Evolutionary conservation across 2,888 invertebrate species (phyloP), one percentile per base, ranked within the genome.

Genomic region (Drosophila gaucha): DNA sequence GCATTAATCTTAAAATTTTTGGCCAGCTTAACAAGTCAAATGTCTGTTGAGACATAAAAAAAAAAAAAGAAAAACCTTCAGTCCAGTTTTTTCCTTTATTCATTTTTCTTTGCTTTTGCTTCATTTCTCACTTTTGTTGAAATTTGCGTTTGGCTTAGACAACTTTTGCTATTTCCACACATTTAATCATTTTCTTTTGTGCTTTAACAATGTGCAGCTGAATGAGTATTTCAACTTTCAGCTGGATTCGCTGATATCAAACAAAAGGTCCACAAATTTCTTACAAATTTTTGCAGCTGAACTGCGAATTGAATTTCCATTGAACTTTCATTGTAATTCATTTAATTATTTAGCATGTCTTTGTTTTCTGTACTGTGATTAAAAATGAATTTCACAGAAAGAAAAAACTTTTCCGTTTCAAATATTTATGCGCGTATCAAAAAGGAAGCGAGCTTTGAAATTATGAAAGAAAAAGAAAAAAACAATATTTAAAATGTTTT

Each of bases 161-260:
- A 49, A 35, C 35, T 41, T 35, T 26, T 49, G 31, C 47, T 47
- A 58, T 67, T 54, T 54, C 49, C 49, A 63, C 39, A 67, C 52
- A 67, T 67, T 67, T 59, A 67, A 67, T 54, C 49, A 67, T 10
- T 54, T 59, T 35, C 67, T 49, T 67, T 67, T 67, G 67, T 67
- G n/a, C n/a, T n/a, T n/a, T n/a, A n/a, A n/a, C n/a, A n/a, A n/a
- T n/a, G n/a, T n/a, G 55, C 1, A 10, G 24, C 41, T 14, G 16
- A 26, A 26, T 41, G 41, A 26, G 41, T 10, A 26, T 14, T 41
- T 41, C 24, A 16, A 26, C 14, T 28, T 46, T 14, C 26, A 26
- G 47, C 47, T 22, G 22, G 20, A 16, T 8, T 35, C 24, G 22
- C 49, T 6, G 31, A 8, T 22, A 22, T 22, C 22, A 30, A 16